A percentile compares a stretch with the other conserved stretches of the same genome.
Evolutionary conservation across 1,140 invertebrate genomes (phyloP).

Genomic region (Drosophila fuyamai): DNA sequence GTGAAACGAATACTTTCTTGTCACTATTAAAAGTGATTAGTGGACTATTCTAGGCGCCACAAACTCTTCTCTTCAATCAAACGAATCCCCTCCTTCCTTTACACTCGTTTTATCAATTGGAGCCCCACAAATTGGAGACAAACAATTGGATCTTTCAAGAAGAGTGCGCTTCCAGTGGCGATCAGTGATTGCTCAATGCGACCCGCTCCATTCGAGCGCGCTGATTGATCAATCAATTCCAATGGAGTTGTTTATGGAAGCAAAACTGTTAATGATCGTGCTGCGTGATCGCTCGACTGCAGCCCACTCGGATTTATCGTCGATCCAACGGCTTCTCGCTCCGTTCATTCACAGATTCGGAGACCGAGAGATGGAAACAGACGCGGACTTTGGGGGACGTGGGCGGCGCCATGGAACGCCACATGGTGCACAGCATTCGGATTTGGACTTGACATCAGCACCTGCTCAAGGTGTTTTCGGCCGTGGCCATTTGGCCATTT

Average conservation of each 20-base stretch:
- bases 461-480: conserved; percentile 42
- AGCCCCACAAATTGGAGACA: background rate
- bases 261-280: conserved; percentile 31
- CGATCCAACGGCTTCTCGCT: conserved; percentile 10
- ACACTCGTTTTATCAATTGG: background rate
- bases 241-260: conserved; percentile 22
- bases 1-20: too few relatives aligned
- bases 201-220: conserved; percentile 15
- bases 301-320: conserved; percentile 15
- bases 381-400: conserved; percentile 14
- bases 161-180: background rate
- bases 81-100: too few relatives aligned
- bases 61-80: background rate
- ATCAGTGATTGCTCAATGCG: conserved; percentile 1
- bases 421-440: conserved; percentile 33
- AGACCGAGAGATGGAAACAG: too few relatives aligned
- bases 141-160: background rate
- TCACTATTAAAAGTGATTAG: too few relatives aligned
- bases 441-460: conserved; percentile 52
- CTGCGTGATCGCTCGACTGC: conserved; percentile 14
- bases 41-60: too few relatives aligned
- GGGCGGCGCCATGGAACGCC: conserved; percentile 40
- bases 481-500: conserved; percentile 5
- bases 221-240: conserved; percentile 43
- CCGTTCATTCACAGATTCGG: conserved; percentile 30